Percentiles rank a stretch among this genome's conserved stretches.
phyloP scores from a whole-genome alignment of 1,140 invertebrate genomes.

The Ditylenchus dipsaci region DNA sequence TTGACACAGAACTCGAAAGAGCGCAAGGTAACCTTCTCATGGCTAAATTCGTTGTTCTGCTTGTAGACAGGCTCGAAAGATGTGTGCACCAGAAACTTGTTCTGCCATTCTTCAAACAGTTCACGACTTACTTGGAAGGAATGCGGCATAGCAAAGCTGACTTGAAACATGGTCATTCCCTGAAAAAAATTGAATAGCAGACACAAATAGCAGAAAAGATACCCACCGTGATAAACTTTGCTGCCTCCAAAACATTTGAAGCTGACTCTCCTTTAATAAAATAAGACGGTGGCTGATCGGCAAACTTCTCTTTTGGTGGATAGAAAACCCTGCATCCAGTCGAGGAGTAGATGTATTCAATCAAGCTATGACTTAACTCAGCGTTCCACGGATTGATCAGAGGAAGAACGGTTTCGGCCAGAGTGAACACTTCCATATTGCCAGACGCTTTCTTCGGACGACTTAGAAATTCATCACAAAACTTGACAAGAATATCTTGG shows the following conservation, averaged over 20 bases:
- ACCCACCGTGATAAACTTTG: slow-evolving; percentile 22
- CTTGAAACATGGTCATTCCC: slow-evolving; percentile 29
- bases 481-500: slow-evolving; percentile 17
- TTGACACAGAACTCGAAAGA: slow-evolving; percentile 30
- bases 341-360: slow-evolving; percentile 11
- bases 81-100: slow-evolving; percentile 29
- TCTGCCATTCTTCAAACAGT: slow-evolving; percentile 23
- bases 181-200: slow-evolving; percentile 2
- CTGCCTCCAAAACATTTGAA: slow-evolving; percentile 13
- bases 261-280: slow-evolving; percentile 20
- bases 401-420: slow-evolving; percentile 13
- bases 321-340: slow-evolving; percentile 28
- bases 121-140: slow-evolving; percentile 6
- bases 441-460: not conserved
- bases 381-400: slow-evolving; percentile 27
- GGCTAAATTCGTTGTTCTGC: not conserved
- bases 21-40: slow-evolving; percentile 20
- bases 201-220: not conserved
- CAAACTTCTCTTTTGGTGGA: slow-evolving; percentile 23
- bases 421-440: slow-evolving; percentile 8
- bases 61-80: slow-evolving; percentile 9
- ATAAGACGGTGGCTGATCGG: slow-evolving; percentile 23
- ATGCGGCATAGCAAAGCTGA: slow-evolving; percentile 18
- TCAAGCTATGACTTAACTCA: slow-evolving; percentile 18
- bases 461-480: slow-evolving; percentile 17